Evolutionary conservation across 2,797 vertebrate genomes (phyloP).

Genomic region (Sebastolobus altivelis): DNA sequence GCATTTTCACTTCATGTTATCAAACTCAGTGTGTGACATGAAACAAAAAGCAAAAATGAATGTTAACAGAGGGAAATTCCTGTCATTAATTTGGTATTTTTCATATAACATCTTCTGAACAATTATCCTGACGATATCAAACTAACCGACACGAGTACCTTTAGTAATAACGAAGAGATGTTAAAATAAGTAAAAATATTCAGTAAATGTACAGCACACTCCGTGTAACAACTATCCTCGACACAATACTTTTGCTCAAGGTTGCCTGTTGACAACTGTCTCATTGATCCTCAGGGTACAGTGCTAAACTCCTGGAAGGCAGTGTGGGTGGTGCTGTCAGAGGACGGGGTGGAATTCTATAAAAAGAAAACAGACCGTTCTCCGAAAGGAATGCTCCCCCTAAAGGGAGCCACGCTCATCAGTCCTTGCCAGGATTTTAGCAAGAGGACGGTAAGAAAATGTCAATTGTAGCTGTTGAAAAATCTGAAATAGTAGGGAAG

Average conservation of each 20-base stretch:
- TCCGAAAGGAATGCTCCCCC: conserved; percentile 96
- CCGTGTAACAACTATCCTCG: background rate
- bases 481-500: background rate
- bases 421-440: conserved; percentile 93
- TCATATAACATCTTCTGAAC: background rate
- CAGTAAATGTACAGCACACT: background rate
- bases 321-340: conserved; percentile 94
- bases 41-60: background rate
- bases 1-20: conserved; percentile 15
- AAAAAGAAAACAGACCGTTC: conserved; percentile 94
- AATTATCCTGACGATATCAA: background rate
- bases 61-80: background rate
- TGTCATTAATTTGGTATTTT: background rate
- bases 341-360: conserved; percentile 95
- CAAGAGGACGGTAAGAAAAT: conserved; percentile 90
- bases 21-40: accelerated
- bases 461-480: background rate
- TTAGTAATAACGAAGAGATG: background rate
- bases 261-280: conserved; percentile 8
- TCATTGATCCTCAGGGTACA: conserved; percentile 84
- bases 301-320: conserved; percentile 95
- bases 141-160: background rate
- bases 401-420: conserved; percentile 89
- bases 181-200: background rate
- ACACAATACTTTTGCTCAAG: background rate